Base-by-base conservation (phyloP, 2,113 vertebrate genomes). In the Peromyscus leucopus region DNA sequence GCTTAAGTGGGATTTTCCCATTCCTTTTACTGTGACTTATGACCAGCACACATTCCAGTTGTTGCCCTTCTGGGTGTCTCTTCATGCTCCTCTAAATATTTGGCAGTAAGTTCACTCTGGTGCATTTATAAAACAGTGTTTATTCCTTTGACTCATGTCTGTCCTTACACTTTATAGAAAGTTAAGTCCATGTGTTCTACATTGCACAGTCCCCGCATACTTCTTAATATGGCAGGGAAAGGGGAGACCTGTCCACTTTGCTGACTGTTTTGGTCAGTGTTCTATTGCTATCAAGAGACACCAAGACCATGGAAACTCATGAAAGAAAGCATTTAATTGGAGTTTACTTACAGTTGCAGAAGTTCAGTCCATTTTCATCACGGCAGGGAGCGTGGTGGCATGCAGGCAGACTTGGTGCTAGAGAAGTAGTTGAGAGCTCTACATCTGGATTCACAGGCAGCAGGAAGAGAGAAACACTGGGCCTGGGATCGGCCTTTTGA, bases 181-280 rank as follows among this genome's bases (percentile, higher is more conserved):
- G 42, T 36, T 61, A 46, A 63, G 17, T 33, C 28, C n/a, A 0
- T 6, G 11, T 19, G 0, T 55, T 28, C 48, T 67, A 22, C 19
- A 33, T 22, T n/a, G 63, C 2, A 2, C 2, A 9, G 24, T 21
- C 1, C 24, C 8, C 42, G 7, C 1, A 57, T 11, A 6, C 9
- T 71, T 72, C 69, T 96, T 46, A 74, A 0, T 24, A 51, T 72
- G 15, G 9, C 4, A 0, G 26, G 8, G 59, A 31, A 61, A 19
- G 1, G 28, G 46, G 17, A 59, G 3, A 39, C 36, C 31, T 33
- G 16, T 8, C 5, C 9, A 36, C 16, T 85, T 46, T 42, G 21
- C 17, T 48, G n/a, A 63, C 46, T 28, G 2, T 88, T 48, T 51
- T 71, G 61, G 26, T 61, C 57, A 39, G 36, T 61, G 3, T 39